Percentiles rank a stretch among this genome's conserved stretches.
These are phyloP conservation scores for Clavelina lepadiformis DNA, from an alignment of 23 tunicate genomes.

Conservation along the genomic window DNA sequence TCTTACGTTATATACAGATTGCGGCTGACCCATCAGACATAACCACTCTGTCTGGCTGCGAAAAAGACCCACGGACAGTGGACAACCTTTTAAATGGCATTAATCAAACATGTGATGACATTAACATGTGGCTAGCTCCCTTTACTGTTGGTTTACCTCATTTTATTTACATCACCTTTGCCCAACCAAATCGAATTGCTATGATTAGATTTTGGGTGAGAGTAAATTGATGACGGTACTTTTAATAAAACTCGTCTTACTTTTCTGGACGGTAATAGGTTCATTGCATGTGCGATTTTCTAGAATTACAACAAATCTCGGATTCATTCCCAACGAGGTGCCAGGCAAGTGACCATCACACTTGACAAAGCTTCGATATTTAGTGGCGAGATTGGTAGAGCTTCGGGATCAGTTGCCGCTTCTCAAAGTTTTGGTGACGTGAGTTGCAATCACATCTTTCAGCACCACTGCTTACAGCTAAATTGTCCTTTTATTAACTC, in stretches of 20 bases:
- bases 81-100: slow-evolving; percentile 63
- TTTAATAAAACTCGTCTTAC: neutral
- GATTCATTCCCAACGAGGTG: slow-evolving; percentile 78
- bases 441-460: neutral
- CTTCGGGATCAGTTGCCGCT: slow-evolving; percentile 42
- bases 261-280: too few species aligned
- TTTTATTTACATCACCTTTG: slow-evolving; percentile 38
- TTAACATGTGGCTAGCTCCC: slow-evolving; percentile 84
- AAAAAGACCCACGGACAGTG: slow-evolving; percentile 64
- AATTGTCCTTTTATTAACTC: too few species aligned
- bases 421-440: slow-evolving; percentile 57
- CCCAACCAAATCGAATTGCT: slow-evolving; percentile 27
- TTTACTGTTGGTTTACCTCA: slow-evolving; percentile 45
- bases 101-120: slow-evolving; percentile 78
- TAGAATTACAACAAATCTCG: slow-evolving; percentile 88
- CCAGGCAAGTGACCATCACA: slow-evolving; percentile 30
- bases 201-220: slow-evolving; percentile 79
- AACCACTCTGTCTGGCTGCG: slow-evolving; percentile 41
- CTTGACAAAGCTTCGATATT: slow-evolving; percentile 60
- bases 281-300: too few species aligned
- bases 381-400: slow-evolving; percentile 67
- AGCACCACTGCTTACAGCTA: too few species aligned
- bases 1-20: too few species aligned
- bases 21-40: slow-evolving; percentile 57
- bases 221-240: neutral